Evolutionary conservation across 2,797 vertebrate genomes (phyloP).

Genomic region (Margarornis squamiger): DNA sequence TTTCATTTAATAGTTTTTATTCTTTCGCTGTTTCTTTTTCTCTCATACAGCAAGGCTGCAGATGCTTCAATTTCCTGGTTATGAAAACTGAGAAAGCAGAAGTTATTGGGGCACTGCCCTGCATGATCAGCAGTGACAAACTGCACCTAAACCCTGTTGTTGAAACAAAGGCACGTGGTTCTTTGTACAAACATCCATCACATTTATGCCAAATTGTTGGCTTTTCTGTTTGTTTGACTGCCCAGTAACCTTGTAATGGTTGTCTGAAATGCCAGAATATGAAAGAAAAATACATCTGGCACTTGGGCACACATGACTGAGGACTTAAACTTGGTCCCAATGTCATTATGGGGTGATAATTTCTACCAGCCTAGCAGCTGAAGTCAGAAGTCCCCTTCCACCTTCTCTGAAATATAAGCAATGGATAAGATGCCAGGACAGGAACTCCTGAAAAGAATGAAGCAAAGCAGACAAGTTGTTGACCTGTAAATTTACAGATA

Average conservation of each 20-base stretch:
- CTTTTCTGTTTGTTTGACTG: neutral
- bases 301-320: neutral
- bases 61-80: neutral
- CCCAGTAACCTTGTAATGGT: neutral
- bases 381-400: neutral
- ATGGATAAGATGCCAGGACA: neutral
- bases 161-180: neutral
- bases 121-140: neutral
- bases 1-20: neutral
- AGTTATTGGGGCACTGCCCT: neutral
- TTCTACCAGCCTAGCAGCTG: neutral
- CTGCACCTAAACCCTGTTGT: neutral
- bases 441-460: neutral
- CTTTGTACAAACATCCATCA: neutral
- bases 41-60: neutral
- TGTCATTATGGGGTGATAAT: neutral
- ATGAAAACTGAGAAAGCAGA: neutral
- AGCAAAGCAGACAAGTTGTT: neutral
- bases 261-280: neutral
- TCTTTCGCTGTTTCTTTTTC: neutral
- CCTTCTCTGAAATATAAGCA: neutral
- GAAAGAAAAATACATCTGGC: neutral
- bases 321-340: neutral
- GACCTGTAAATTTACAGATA: neutral
- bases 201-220: neutral